These are phyloP conservation scores for Yponomeuta evonymella DNA, from an alignment of 2,888 invertebrate species.

Conservation along the genomic window DNA sequence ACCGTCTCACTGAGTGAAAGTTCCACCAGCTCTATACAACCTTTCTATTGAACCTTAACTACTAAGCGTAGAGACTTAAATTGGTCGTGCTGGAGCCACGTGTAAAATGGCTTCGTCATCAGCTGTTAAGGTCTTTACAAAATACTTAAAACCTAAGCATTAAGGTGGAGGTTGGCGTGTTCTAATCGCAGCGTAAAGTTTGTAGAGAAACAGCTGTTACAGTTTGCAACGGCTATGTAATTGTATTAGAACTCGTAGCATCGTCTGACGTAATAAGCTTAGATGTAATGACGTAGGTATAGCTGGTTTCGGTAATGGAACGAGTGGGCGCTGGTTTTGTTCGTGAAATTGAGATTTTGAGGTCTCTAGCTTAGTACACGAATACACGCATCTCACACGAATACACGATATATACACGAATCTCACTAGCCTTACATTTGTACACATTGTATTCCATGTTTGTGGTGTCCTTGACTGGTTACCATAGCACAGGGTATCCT, in stretches of 20 bases:
- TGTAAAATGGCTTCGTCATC: background rate
- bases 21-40: background rate
- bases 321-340: background rate
- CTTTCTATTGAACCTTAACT: background rate
- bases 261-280: background rate
- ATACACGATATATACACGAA: no score
- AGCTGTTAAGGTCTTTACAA: background rate
- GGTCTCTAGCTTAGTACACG: background rate
- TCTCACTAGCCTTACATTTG: no score
- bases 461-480: no score
- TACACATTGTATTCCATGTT: no score
- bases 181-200: background rate
- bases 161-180: background rate
- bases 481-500: no score
- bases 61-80: background rate
- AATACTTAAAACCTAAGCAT: background rate
- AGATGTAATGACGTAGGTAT: background rate
- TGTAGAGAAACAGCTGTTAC: background rate
- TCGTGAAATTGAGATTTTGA: background rate
- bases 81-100: background rate
- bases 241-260: slow-evolving; percentile 5
- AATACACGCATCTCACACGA: no score
- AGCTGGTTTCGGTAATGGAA: background rate
- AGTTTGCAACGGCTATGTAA: slow-evolving; percentile 5
- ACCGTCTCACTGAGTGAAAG: background rate